Conservation (phyloP, 2,888 invertebrate genomes). For the Cephalotes varians region DNA sequence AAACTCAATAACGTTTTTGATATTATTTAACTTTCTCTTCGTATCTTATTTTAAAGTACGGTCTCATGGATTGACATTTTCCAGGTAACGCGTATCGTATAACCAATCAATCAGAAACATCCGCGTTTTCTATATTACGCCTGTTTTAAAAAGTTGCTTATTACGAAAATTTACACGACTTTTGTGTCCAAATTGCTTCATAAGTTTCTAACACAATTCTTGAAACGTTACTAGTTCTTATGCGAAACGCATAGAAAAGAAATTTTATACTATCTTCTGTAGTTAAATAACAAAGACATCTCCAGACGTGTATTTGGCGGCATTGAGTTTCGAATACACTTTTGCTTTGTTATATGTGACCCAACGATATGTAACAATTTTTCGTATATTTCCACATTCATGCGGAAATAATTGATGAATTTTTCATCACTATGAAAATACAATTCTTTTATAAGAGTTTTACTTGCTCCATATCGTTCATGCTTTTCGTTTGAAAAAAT, state of each 20-base stretch:
- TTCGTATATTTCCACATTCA: not conserved
- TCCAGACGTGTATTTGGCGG: not conserved
- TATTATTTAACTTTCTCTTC: no score
- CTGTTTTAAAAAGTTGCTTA: no score
- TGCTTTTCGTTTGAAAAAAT: not conserved
- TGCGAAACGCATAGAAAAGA: not conserved
- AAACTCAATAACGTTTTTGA: no score
- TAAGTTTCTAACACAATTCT: constrained; percentile 10
- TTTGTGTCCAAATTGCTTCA: not conserved
- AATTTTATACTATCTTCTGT: not conserved
- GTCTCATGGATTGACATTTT: no score
- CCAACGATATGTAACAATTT: not conserved
- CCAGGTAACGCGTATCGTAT: no score
- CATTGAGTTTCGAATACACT: not conserved
- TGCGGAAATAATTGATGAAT: constrained; percentile 8
- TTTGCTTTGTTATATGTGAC: not conserved
- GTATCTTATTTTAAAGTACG: no score
- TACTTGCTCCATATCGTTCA: not conserved
- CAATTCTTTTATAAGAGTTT: not conserved
- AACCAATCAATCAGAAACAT: no score
- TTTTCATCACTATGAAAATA: constrained; percentile 4
- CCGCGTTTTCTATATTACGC: no score
- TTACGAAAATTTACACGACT: no score
- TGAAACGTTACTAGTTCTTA: not conserved
- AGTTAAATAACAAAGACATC: not conserved